Evolutionary conservation across 2,888 invertebrate species (phyloP).

Genomic region (Lasioglossum pauxillum): DNA sequence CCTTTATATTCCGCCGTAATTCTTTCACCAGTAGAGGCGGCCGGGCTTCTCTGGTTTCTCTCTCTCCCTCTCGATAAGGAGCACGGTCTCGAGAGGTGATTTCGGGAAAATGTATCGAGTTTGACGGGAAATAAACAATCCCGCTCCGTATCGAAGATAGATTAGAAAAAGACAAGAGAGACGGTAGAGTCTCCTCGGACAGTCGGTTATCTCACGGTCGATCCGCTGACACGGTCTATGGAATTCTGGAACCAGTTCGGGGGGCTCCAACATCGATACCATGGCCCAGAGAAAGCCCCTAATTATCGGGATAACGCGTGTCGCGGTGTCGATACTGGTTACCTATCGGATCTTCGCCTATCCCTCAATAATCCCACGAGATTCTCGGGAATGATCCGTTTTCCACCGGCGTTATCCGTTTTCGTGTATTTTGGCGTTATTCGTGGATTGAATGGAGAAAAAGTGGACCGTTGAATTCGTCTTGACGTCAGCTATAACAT

Average conservation of each 20-base stretch:
- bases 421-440: too few relatives aligned
- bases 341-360: conserved; percentile 69
- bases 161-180: conserved; percentile 53
- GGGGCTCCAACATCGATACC: conserved; percentile 72
- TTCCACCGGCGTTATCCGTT: neutral
- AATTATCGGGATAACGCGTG: conserved; percentile 79
- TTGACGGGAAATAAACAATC: conserved; percentile 25
- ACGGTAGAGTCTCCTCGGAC: conserved; percentile 36
- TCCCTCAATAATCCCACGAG: conserved; percentile 68
- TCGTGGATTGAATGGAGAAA: too few relatives aligned
- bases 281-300: conserved; percentile 72
- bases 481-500: too few relatives aligned
- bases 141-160: conserved; percentile 51
- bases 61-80: conserved; percentile 14
- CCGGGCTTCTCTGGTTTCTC: neutral
- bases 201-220: conserved; percentile 72
- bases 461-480: too few relatives aligned
- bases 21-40: neutral
- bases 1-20: neutral
- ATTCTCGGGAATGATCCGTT: conserved; percentile 44
- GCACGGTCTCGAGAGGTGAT: conserved; percentile 19
- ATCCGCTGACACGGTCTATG: conserved; percentile 71
- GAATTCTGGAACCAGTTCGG: conserved; percentile 75
- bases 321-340: conserved; percentile 75
- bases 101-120: conserved; percentile 26